These are phyloP conservation scores for Rhagonycha lutea DNA, from an alignment of 2,888 invertebrate species.

Conservation along the genomic window DNA sequence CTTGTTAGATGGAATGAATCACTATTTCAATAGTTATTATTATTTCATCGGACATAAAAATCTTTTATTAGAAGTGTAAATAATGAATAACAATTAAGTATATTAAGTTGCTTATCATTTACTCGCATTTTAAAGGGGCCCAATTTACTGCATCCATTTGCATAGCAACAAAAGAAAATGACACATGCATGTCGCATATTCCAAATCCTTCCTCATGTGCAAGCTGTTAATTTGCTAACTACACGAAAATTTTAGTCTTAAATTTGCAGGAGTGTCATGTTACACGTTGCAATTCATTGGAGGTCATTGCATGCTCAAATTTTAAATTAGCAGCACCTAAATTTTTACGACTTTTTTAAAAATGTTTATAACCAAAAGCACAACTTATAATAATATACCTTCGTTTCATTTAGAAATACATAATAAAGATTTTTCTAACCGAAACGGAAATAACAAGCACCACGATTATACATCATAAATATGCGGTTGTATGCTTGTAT, in stretches of 20 bases:
- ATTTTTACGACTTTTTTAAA: background rate
- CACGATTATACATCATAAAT: no score
- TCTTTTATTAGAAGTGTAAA: background rate
- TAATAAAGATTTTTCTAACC: no score
- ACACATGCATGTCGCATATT: background rate
- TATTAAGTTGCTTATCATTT: background rate
- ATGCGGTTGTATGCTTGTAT: background rate
- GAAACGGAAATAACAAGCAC: no score
- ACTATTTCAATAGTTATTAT: background rate
- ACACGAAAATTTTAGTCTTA: background rate
- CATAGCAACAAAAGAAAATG: background rate
- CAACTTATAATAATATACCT: no score
- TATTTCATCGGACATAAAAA: background rate
- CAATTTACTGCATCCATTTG: background rate
- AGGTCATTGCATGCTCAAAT: background rate
- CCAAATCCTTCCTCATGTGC: background rate
- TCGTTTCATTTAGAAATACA: background rate
- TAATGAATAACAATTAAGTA: background rate
- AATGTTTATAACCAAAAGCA: background rate
- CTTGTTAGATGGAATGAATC: background rate
- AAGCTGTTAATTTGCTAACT: background rate
- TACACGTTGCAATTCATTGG: background rate
- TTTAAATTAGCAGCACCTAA: background rate
- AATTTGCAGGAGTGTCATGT: background rate
- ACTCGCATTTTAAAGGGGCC: background rate